Conservation (phyloP, 2,888 invertebrate species). For the Sminthurides aquaticus region DNA sequence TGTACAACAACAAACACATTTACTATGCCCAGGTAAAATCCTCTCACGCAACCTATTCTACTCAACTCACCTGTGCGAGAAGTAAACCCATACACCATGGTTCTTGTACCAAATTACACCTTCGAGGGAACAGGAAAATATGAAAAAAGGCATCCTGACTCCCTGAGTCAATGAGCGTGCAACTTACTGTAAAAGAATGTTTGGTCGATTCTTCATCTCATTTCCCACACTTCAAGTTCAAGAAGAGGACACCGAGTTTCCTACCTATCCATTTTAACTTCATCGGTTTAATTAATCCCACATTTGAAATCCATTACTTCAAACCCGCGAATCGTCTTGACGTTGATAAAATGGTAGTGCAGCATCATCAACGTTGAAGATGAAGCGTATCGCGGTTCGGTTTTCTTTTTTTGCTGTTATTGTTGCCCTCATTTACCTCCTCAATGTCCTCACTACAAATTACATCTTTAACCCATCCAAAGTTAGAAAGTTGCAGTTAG, state of each 20-base stretch:
- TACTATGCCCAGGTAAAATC: neutral
- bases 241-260: no score
- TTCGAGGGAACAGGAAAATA: slow-evolving; percentile 14
- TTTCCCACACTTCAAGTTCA: neutral
- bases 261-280: no score
- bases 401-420: no score
- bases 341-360: no score
- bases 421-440: slow-evolving; percentile 3
- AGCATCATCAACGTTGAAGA: no score
- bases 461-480: slow-evolving; percentile 7
- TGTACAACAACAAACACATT: no score
- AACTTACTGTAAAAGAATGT: neutral
- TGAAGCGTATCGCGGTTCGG: no score
- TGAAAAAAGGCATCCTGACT: slow-evolving; percentile 12
- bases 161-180: neutral
- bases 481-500: no score
- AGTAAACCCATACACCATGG: neutral
- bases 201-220: neutral
- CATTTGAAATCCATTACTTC: no score
- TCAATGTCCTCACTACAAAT: slow-evolving; percentile 21
- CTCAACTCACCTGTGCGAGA: neutral
- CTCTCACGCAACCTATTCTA: neutral
- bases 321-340: no score
- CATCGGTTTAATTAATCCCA: no score
- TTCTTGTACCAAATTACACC: neutral